Evolutionary conservation across 1,140 invertebrate genomes (phyloP), one percentile per base, ranked within the genome.

Genomic region (Procambarus clarkii): DNA sequence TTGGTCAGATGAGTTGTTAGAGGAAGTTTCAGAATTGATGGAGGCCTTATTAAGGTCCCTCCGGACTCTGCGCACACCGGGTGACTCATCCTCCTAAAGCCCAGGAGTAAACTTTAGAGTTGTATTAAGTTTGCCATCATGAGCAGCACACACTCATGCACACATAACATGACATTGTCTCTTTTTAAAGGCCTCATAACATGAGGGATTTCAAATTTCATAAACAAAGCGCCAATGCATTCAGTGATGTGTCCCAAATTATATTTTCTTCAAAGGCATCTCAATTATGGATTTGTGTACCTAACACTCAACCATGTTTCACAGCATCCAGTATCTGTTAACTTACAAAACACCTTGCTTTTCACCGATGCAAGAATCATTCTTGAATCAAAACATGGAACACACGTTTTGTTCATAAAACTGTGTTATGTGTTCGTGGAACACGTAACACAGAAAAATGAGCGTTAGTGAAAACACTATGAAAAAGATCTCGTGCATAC

Each of bases 1-100:
- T 46, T 90, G 95, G 69, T 88, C 80, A 24, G 86, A 88, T 11
- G 92, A 92, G 69, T 92, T 78, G 79, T 92, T 92, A 34, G 92
- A 92, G 34, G 92, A 92, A 34, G 92, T 92, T 71, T 92, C 92
- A 77, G 80, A 60, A 18, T 83, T 84, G 24, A 81, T 60, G 44
- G 90, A 50, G 48, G 90, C 50, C 79, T 82, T 86, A 84, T 77
- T 86, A 48, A 83, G 71, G 69, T 91, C 89, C 74, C 89, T 64
- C 24, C 89, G 74, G 9, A 81, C 84, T 74, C 84, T 54, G 24
- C 78, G 58, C 69, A 81, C 90, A 50, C 64, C 80, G n/a, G 84
- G 69, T 21, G 64, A 45, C 77, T 90, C 88, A 44, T 90, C 88
- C 48, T 90, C 87, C 87, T 88, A 78, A 74, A 74, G 69, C 69